Evolutionary conservation across 92 coral and sea anemone genomes (phyloP), one percentile per base, ranked within the genome.

Genomic region (Virgularia gustaviana): DNA sequence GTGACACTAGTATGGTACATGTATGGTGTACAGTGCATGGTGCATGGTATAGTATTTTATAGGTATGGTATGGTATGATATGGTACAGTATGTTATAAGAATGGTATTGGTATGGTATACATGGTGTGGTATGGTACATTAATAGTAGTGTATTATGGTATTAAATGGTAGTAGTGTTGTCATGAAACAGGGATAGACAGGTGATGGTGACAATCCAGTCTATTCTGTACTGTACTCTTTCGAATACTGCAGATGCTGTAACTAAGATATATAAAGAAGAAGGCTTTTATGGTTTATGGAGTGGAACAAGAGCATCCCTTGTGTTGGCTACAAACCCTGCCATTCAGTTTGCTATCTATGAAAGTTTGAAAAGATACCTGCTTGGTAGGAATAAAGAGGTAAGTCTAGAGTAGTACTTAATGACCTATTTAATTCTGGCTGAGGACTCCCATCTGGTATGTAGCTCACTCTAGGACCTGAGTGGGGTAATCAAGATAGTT

Each of bases 271-370:
- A 76, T 44, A 77, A 63, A 19, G 98, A 89, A 72, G 98, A 92
- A 75, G 98, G 98, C 7, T 31, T 85, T 68, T 27, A 63, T 54
- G 65, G 85, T 24, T 66, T 92, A 71, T 92, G 98, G 98, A 92
- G 96, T 65, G 96, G 98, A 16, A 92, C 89, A 30, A 87, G 98
- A n/a, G 90, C 96, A 33, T 92, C 98, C 2, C 65, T 92, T 20
- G 84, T 92, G 30, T 79, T 92, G 36, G 98, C 98, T 59, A 88
- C 96, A 9, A 92, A 92, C 37, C 98, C 98, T 25, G 96, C 98
- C 13, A 82, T 92, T 31, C 98, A 92, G 80, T 92, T 92, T 51
- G 83, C 84, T 83, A 88, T 92, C 41, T 92, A 92, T 64, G 98
- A 89, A 65, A 72, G 85, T 41, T 84, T 89, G 29, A 92, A 92